Base-by-base conservation (phyloP, 2,888 invertebrate species). In the Calliphora vomitoria region DNA sequence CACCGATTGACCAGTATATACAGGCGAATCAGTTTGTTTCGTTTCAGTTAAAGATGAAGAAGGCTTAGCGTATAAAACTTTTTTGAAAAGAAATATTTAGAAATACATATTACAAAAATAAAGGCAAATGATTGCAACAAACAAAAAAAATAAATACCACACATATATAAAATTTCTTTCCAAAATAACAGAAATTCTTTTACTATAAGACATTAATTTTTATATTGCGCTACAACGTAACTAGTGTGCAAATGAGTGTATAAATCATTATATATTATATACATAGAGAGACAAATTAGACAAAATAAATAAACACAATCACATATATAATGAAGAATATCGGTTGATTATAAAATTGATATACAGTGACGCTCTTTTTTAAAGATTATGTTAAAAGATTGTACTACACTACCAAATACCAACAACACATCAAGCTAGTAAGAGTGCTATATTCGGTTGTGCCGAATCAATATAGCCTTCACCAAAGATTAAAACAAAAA, bases 1-100 rank as follows among this genome's bases (percentile, higher is more conserved):
- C 76, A 90, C 89, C 4, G 74, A 20, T 8, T 44, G 75, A 6
- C 64, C 44, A 18, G 55, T n/a, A 44, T 41, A 44, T 4, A 74
- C 15, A 15, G 82, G 78, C 5, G 64, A 58, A 6, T 76, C 47
- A 47, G 25, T 25, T 41, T 10, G n/a, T 38, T 74, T 71, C 15
- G 66, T 80, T 69, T 84, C 81, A 38, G 60, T 82, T 50, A 60
- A 20, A 38, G 85, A 68, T 50, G 66, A 75, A 38, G 79, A 68
- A 50, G 85, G 71, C 64, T 86, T 69, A 35, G 79, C 44, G 66
- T 85, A 80, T 41, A 47, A 25, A 53, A 60, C 74, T 80, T 72
- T 58, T 68, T 79, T 58, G 38, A 13, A 53, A 53, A 74, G 38
- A 76, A 76, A 50, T 1, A 76, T 75, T 62, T 62, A 8, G n/a